phyloP scores from a whole-genome alignment of 2,888 invertebrate species.

The Keiferia lycopersicella region DNA sequence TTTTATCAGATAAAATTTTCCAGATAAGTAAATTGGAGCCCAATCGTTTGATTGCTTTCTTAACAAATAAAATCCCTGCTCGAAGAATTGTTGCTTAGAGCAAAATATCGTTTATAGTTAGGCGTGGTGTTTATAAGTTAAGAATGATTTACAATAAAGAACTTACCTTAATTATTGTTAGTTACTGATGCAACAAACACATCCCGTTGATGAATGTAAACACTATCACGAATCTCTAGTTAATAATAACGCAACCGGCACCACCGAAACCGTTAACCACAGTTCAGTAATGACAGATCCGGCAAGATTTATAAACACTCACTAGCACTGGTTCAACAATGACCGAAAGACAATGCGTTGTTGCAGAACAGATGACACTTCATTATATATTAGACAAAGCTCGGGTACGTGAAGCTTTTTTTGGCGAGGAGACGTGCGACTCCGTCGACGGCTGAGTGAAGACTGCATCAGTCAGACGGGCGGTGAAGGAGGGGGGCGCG shows the following conservation, averaged over 20 bases:
- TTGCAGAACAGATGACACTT: constrained; percentile 51
- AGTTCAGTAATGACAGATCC: constrained; percentile 41
- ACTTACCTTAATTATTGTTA: constrained; percentile 57
- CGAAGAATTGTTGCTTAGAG: background rate
- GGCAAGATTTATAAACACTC: constrained; percentile 46
- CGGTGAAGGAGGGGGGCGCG: constrained; percentile 45
- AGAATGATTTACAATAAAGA: background rate
- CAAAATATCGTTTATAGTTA: too few relatives aligned
- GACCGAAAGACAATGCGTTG: constrained; percentile 40
- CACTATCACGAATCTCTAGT: constrained; percentile 64
- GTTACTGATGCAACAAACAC: constrained; percentile 61
- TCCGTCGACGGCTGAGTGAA: constrained; percentile 50
- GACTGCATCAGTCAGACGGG: constrained; percentile 66
- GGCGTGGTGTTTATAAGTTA: background rate
- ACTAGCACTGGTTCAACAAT: constrained; percentile 46
- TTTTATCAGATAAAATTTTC: background rate
- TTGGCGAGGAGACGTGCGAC: constrained; percentile 44
- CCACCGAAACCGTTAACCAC: constrained; percentile 62
- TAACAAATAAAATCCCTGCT: background rate
- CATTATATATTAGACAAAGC: constrained; percentile 66
- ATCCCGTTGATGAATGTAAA: constrained; percentile 61
- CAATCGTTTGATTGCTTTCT: too few relatives aligned
- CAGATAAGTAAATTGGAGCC: background rate
- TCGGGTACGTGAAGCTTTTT: constrained; percentile 69
- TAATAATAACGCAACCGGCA: constrained; percentile 61